Evolutionary conservation across 2,113 vertebrate genomes (phyloP).

Genomic region (Nycticorax nycticorax): DNA sequence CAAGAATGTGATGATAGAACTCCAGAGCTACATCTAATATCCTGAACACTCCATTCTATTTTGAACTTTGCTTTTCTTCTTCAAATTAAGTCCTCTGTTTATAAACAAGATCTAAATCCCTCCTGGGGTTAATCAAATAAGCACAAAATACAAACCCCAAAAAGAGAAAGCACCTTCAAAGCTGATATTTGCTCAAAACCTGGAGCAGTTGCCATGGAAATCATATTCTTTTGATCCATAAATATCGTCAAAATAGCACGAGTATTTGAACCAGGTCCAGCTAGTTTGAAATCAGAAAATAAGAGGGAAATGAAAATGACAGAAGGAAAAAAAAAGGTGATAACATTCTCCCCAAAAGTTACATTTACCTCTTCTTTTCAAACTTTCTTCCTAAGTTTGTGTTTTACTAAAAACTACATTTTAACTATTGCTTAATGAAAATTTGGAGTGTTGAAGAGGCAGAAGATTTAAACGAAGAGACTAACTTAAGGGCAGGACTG

Average conservation of each 20-base stretch:
- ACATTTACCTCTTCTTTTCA: not conserved
- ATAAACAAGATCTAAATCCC: conserved; percentile 59
- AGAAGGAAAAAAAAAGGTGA: not conserved
- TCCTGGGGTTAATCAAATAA: conserved; percentile 67
- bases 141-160: conserved; percentile 44
- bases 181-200: conserved; percentile 70
- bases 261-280: conserved; percentile 44
- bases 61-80: conserved; percentile 63
- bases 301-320: conserved; percentile 21
- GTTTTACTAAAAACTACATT: not conserved
- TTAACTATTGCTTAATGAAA: not conserved
- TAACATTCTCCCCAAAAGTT: not conserved
- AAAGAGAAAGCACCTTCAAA: conserved; percentile 54
- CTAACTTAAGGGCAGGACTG: not conserved
- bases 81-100: conserved; percentile 63
- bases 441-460: not conserved
- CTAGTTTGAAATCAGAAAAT: conserved; percentile 28
- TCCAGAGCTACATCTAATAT: not conserved
- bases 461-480: not conserved
- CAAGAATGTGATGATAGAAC: not conserved
- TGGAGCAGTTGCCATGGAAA: conserved; percentile 68
- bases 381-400: not conserved
- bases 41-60: not conserved
- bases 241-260: conserved; percentile 54
- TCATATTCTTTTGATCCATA: conserved; percentile 63